Conservation (phyloP, 2,113 vertebrate genomes). For the Rhynchomys soricoides region DNA sequence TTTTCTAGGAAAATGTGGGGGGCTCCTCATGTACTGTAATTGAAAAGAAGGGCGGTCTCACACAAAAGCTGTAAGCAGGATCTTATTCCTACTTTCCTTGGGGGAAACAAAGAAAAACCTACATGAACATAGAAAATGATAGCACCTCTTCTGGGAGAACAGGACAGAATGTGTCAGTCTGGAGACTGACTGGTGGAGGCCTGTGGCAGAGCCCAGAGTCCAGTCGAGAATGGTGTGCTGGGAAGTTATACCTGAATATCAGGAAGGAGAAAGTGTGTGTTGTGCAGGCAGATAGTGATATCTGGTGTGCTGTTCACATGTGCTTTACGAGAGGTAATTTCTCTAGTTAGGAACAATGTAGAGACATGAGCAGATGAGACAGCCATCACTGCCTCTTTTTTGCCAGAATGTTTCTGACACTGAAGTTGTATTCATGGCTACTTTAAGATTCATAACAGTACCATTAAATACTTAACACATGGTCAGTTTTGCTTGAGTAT, state of each 20-base stretch:
- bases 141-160: fast-evolving
- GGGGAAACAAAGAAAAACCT: not conserved
- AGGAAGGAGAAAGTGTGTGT: too few species aligned
- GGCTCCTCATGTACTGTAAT: not conserved
- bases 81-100: not conserved
- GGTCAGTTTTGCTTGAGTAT: not conserved
- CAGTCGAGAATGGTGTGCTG: fast-evolving
- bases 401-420: not conserved
- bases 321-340: fast-evolving
- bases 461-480: not conserved
- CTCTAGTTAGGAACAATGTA: not conserved
- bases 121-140: not conserved
- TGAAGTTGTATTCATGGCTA: not conserved
- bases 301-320: not conserved
- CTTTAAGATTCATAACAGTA: not conserved
- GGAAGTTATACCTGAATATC: fast-evolving
- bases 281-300: not conserved
- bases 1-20: too few species aligned
- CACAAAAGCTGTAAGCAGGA: not conserved
- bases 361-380: too few species aligned
- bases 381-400: fast-evolving
- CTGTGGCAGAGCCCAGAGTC: not conserved
- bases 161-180: not conserved
- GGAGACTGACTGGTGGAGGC: fast-evolving
- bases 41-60: not conserved